phyloP scores from a whole-genome alignment of 2,797 vertebrate genomes.

The Kryptolebias ocellatus region DNA sequence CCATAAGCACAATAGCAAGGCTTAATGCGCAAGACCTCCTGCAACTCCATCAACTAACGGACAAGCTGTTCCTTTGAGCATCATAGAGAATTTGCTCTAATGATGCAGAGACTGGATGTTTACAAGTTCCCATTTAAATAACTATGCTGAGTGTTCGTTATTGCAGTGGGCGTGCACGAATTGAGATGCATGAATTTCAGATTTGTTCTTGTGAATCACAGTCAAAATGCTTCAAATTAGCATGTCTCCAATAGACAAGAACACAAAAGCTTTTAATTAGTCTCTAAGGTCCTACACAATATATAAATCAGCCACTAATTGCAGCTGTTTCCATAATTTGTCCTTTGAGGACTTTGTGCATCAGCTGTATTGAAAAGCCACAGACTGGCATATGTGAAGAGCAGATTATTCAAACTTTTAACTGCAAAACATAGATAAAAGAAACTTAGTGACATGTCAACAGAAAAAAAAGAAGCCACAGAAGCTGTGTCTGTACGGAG shows the following conservation, averaged over 20 bases:
- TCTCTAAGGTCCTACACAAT: slow-evolving; percentile 76
- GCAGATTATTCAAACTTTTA: slow-evolving; percentile 14
- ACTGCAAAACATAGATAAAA: slow-evolving; percentile 15
- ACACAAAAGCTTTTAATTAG: slow-evolving; percentile 82
- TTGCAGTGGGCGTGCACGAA: slow-evolving; percentile 49
- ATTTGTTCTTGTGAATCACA: slow-evolving; percentile 63
- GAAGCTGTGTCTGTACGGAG: not conserved
- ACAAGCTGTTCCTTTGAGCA: slow-evolving; percentile 40
- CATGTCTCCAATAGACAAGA: slow-evolving; percentile 70
- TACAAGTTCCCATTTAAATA: slow-evolving; percentile 49
- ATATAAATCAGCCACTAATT: slow-evolving; percentile 80
- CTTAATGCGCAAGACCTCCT: slow-evolving; percentile 53
- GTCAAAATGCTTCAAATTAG: slow-evolving; percentile 77
- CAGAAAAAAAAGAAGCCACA: not conserved
- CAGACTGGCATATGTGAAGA: slow-evolving; percentile 30
- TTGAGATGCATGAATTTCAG: slow-evolving; percentile 66
- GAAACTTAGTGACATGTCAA: slow-evolving; percentile 11
- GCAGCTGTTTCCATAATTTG: slow-evolving; percentile 74
- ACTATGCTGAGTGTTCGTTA: slow-evolving; percentile 39
- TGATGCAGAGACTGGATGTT: slow-evolving; percentile 49
- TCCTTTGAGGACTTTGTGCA: slow-evolving; percentile 64
- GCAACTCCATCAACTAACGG: slow-evolving; percentile 43
- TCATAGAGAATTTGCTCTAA: slow-evolving; percentile 41
- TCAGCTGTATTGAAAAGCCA: slow-evolving; percentile 54
- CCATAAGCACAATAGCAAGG: slow-evolving; percentile 58